Evolutionary conservation across 2,888 invertebrate genomes (phyloP), one percentile per base, ranked within the genome.

Genomic region (Aplocera efformata): DNA sequence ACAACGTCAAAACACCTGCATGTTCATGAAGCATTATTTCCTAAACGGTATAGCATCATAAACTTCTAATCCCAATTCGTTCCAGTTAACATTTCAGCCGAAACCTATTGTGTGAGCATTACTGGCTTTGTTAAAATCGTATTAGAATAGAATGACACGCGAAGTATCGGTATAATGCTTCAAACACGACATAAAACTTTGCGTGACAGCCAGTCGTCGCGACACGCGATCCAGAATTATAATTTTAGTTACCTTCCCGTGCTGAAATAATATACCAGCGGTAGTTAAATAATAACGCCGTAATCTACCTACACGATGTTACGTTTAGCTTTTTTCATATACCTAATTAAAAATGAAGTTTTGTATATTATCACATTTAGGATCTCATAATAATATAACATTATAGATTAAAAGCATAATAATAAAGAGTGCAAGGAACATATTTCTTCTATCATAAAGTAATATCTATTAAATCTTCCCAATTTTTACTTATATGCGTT

Each of bases 71-170:
- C 73, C 69, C 67, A 68, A 67, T 72, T 66, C 70, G 74, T 78
- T 76, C 71, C 75, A 73, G 76, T 77, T 74, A 70, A 69, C 65
- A 67, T 73, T 72, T 71, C 64, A 64, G 60, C 46, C 53, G 66
- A 73, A 74, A 71, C 72, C 72, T 66, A 74, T 83, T 82, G 79
- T 79, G 67, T 63, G 70, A 69, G 76, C 68, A 79, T 82, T 80
- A 81, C 59, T 37, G 70, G 75, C 73, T 81, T 79, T 74, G 77
- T 82, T 75, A 71, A 77, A 81, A 79, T 76, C 70, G 71, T 74
- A 79, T 80, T 74, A 81, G 76, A 80, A 77, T 76, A 72, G 69
- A 69, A 66, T 59, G 72, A 79, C 85, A 83, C 79, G 83, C 82
- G 60, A 82, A 73, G 74, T 73, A 72, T 79, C 72, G 79, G 73